phyloP scores from a whole-genome alignment of 2,888 invertebrate species.

The Drosophila koepferae region DNA sequence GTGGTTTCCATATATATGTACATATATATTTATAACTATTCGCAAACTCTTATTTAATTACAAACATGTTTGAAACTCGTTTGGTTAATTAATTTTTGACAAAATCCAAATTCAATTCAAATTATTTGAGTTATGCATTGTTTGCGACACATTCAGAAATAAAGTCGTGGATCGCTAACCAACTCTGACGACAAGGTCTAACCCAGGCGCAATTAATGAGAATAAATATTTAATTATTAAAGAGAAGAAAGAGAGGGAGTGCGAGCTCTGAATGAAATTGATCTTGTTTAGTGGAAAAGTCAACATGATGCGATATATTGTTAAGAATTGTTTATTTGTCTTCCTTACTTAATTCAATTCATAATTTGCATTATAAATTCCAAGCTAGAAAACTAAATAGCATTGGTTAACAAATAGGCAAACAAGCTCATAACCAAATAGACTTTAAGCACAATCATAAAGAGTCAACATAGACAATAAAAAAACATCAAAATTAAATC shows the following conservation, averaged over 20 bases:
- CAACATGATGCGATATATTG: neutral
- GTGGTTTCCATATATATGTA: slow-evolving; percentile 8
- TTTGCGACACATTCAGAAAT: neutral
- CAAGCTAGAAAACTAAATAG: neutral
- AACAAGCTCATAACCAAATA: neutral
- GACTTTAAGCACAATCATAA: slow-evolving; percentile 6
- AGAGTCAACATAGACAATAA: slow-evolving; percentile 2
- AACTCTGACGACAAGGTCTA: neutral
- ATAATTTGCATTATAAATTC: slow-evolving; percentile 8
- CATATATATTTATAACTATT: slow-evolving; percentile 4
- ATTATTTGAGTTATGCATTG: slow-evolving; percentile 19
- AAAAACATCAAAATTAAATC: neutral
- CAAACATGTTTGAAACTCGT: slow-evolving; percentile 32
- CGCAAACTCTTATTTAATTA: slow-evolving; percentile 25
- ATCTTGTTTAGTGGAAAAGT: slow-evolving; percentile 8
- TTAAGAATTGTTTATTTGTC: slow-evolving; percentile 4
- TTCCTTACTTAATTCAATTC: neutral
- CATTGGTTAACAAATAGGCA: slow-evolving; percentile 2
- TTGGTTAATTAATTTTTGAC: slow-evolving; percentile 35
- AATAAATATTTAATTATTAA: neutral
- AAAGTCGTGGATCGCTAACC: slow-evolving; percentile 2
- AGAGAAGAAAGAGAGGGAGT: neutral
- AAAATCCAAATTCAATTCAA: slow-evolving; percentile 23
- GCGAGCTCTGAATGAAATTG: neutral
- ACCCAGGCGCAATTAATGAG: neutral